Evolutionary conservation across 2,888 invertebrate species (phyloP), one percentile per base, ranked within the genome.

Genomic region (Orthosia incerta): DNA sequence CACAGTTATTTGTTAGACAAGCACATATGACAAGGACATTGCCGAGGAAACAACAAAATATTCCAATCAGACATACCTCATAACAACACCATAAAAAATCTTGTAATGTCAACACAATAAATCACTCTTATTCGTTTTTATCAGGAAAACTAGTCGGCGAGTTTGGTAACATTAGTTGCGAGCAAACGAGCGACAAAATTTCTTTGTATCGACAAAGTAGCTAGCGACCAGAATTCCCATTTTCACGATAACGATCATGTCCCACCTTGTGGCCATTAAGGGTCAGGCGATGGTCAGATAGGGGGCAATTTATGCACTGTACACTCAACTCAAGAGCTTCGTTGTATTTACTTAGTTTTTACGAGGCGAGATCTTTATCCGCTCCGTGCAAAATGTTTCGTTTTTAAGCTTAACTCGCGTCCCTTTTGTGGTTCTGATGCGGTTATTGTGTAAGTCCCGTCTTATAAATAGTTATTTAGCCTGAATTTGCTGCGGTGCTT

Each of bases 211-310:
- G 94, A 92, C 93, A 92, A 94, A 93, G 93, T 93, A 91, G 90
- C 90, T 88, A 84, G 86, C 89, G 83, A 88, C 87, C 91, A 92
- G 92, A 93, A 92, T 92, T 92, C 93, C 94, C 91, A 94, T 94
- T 95, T 94, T 89, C 86, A 79, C 91, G 95, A 95, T 95, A 95
- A 94, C 90, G 88, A 95, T 95, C 95, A 70, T 91, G 95, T 95
- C 94, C 94, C 93, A 94, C 95, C 95, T 95, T 89, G 91, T 88
- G 91, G 90, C 94, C 92, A 95, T 95, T 95, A 95, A 87, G 91
- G 95, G 95, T 93, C 95, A 94, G 92, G 92, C 94, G 95, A 95
- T 95, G 93, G 93, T 85, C 92, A 93, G 94, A 95, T 95, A 95
- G 90, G 89, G 89, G 90, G 89, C 94, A 94, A 95, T 95, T 95